Conservation (phyloP, 2,113 vertebrate species). For the Podiceps cristatus region DNA sequence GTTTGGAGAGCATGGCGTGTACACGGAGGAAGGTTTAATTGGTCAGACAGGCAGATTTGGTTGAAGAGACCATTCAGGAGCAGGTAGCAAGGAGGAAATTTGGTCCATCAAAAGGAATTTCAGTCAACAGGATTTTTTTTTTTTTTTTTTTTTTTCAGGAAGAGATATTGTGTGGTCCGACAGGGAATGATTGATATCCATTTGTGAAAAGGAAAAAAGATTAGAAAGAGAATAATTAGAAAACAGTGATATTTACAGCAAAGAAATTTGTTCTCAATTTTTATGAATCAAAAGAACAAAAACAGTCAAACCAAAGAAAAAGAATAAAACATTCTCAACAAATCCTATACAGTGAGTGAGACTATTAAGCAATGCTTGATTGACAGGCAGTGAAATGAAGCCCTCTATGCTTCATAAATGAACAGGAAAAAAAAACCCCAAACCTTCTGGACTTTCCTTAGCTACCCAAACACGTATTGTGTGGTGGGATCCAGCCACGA, state of each 20-base stretch:
- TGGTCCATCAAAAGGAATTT: conserved; percentile 85
- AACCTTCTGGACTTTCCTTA: background rate
- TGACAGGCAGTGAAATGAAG: background rate
- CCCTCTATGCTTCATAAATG: background rate
- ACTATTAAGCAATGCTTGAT: background rate
- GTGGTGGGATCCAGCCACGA: background rate
- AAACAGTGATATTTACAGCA: conserved; percentile 81
- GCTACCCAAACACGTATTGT: accelerated
- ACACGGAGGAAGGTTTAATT: conserved; percentile 80
- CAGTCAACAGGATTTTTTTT: conserved; percentile 81
- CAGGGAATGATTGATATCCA: conserved; percentile 88
- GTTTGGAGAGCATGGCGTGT: conserved; percentile 72
- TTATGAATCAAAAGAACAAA: conserved; percentile 68
- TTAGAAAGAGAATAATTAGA: conserved; percentile 82
- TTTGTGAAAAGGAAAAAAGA: conserved; percentile 82
- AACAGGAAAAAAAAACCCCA: background rate
- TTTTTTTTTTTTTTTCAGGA: conserved; percentile 64
- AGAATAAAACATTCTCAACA: conserved; percentile 25
- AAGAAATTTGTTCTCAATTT: conserved; percentile 69
- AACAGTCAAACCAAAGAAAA: conserved; percentile 52
- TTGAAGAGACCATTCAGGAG: conserved; percentile 81
- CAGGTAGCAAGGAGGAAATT: conserved; percentile 85
- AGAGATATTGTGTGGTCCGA: conserved; percentile 87
- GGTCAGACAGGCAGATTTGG: conserved; percentile 82
- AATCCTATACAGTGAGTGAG: background rate